Evolutionary conservation across 1,140 invertebrate species (phyloP).

Genomic region (Acyrthosiphon pisum): DNA sequence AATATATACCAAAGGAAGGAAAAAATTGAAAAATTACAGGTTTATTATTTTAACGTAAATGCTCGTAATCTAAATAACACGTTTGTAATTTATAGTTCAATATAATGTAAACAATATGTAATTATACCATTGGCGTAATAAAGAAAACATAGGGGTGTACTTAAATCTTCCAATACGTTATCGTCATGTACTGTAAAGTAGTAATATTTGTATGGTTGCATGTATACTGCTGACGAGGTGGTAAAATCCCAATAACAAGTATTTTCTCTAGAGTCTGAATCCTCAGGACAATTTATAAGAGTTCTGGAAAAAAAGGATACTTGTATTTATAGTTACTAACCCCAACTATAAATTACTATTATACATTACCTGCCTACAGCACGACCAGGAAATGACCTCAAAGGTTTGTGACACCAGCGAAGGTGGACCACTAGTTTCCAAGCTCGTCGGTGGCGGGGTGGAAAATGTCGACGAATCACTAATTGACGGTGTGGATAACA

Average conservation of each 20-base stretch:
- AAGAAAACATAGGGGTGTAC: slow-evolving; percentile 66
- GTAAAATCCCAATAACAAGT: slow-evolving; percentile 68
- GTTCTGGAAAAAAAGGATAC: no score
- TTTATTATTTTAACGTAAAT: neutral
- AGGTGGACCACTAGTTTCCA: no score
- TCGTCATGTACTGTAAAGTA: slow-evolving; percentile 66
- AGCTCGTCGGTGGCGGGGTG: slow-evolving; percentile 9
- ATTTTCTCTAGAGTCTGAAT: no score
- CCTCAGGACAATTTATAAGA: no score
- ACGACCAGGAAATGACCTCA: no score
- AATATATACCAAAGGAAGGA: slow-evolving; percentile 13
- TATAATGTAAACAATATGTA: neutral
- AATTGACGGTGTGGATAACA: neutral
- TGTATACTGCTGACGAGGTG: slow-evolving; percentile 69
- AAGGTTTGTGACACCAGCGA: no score
- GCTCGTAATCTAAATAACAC: neutral
- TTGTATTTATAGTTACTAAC: no score
- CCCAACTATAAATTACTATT: no score
- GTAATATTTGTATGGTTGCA: slow-evolving; percentile 68
- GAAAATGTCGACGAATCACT: slow-evolving; percentile 34
- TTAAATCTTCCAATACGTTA: slow-evolving; percentile 68
- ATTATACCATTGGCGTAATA: slow-evolving; percentile 68
- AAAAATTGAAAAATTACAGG: neutral
- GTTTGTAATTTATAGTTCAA: neutral
- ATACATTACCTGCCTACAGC: no score